A percentile compares a stretch with the other conserved stretches of the same genome.
Evolutionary conservation across 2,888 invertebrate species (phyloP).

Genomic region (Macrosiphum euphorbiae): DNA sequence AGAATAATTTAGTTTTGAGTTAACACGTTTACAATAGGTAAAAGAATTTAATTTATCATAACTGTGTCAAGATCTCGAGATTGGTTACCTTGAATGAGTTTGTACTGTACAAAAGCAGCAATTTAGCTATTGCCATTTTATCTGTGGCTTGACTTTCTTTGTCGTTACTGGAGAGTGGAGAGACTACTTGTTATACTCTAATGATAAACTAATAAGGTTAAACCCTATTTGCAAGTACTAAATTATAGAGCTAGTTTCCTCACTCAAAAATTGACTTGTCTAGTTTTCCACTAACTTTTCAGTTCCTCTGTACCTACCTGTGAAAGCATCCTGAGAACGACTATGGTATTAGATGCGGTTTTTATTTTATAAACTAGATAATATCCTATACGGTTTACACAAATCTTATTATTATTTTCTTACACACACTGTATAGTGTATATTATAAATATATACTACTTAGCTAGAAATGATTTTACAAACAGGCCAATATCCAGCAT

Average conservation of each 20-base stretch:
- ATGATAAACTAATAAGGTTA: background rate
- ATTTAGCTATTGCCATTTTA: background rate
- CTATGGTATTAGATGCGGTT: no score
- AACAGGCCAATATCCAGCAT: background rate
- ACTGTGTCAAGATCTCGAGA: background rate
- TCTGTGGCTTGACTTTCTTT: background rate
- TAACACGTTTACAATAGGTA: background rate
- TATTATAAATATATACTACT: background rate
- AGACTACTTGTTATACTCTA: background rate
- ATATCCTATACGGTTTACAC: background rate
- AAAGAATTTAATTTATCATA: background rate
- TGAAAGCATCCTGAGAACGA: background rate
- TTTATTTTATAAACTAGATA: background rate
- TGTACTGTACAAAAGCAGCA: background rate
- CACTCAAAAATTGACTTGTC: no score
- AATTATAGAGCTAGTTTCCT: background rate
- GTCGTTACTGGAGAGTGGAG: background rate
- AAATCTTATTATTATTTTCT: background rate
- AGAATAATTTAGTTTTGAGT: background rate
- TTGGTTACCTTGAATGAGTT: background rate
- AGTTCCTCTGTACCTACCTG: no score
- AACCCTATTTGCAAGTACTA: background rate
- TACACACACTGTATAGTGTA: no score
- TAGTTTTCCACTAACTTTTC: no score
- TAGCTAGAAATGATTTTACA: background rate